Percentiles rank a stretch among this genome's conserved stretches.
Conservation (phyloP, 2,113 vertebrate genomes). For the Micronycteris hirsuta region DNA sequence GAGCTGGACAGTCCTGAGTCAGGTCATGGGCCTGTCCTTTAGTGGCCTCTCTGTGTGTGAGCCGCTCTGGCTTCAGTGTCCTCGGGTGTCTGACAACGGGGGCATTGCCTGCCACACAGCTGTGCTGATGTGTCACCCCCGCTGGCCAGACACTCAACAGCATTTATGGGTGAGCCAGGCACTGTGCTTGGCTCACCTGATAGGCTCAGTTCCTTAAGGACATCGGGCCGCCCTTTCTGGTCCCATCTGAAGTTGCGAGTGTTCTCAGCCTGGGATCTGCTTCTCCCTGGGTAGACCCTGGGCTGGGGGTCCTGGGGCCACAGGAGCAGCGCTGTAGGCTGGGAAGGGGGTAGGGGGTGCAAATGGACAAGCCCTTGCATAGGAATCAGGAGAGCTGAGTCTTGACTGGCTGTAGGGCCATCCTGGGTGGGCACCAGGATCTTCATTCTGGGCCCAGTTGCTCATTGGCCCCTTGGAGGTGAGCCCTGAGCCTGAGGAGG, state of each 20-base stretch:
- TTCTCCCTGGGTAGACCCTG: neutral
- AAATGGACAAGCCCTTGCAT: neutral
- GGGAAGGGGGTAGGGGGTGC: neutral
- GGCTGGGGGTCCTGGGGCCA: too few relatives aligned
- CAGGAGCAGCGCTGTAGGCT: neutral
- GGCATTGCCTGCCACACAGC: accelerated
- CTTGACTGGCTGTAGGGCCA: neutral
- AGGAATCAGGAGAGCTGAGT: neutral
- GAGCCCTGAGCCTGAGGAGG: neutral
- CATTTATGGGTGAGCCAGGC: neutral
- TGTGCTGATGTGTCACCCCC: accelerated
- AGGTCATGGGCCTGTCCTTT: neutral
- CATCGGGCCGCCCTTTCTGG: neutral
- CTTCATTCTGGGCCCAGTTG: neutral
- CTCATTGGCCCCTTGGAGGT: neutral
- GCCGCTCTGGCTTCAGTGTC: neutral
- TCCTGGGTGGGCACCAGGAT: neutral
- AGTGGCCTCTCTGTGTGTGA: too few relatives aligned
- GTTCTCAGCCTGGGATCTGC: neutral
- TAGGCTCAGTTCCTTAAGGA: neutral
- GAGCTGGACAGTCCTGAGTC: neutral
- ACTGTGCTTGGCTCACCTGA: neutral
- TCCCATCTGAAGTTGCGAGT: neutral
- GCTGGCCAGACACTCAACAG: accelerated
- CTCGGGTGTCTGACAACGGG: accelerated